phyloP scores from a whole-genome alignment of 2,113 vertebrate genomes.

The Ploceus nigricollis region DNA sequence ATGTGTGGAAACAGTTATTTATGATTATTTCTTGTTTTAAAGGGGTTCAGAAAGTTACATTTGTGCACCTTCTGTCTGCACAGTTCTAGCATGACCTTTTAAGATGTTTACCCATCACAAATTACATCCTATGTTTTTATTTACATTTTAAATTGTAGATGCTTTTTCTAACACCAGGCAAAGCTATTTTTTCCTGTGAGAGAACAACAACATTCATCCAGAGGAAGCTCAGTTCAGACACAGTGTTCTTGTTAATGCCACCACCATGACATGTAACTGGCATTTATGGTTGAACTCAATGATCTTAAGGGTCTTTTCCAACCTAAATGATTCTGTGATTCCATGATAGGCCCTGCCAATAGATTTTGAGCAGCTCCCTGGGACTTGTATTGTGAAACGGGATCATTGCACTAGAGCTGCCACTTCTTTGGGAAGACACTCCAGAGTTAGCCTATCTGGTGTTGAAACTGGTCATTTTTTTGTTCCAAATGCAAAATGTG shows the following conservation, averaged over 20 bases:
- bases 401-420: neutral
- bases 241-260: neutral
- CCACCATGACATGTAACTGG: rapidly evolving
- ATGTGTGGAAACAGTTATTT: neutral
- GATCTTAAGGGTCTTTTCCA: neutral
- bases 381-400: neutral
- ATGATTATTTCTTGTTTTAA: neutral
- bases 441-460: neutral
- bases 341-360: neutral
- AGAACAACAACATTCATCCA: neutral
- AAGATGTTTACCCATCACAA: neutral
- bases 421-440: neutral
- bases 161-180: neutral
- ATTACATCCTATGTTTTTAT: neutral
- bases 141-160: neutral
- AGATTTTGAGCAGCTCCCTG: neutral
- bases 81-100: neutral
- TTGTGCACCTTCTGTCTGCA: neutral
- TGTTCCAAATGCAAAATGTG: neutral
- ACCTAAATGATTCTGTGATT: neutral
- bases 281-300: neutral
- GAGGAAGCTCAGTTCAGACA: neutral
- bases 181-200: neutral
- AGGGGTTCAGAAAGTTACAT: neutral
- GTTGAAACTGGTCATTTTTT: neutral